phyloP scores from a whole-genome alignment of 2,113 vertebrate genomes.

The Cebidichthys violaceus region DNA sequence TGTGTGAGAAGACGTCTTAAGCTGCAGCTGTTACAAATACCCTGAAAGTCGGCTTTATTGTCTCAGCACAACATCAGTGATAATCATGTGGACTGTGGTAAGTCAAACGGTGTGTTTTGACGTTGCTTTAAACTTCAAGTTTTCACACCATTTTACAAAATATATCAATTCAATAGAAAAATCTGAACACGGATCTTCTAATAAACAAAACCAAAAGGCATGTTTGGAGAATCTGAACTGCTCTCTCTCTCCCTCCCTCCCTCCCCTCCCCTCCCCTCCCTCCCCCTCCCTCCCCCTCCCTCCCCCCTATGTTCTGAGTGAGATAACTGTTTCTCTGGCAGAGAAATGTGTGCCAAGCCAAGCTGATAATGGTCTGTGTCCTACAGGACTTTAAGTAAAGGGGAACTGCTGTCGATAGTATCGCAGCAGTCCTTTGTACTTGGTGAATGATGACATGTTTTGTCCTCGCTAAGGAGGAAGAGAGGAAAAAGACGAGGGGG shows the following conservation, averaged over 20 bases:
- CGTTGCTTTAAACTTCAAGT: not conserved
- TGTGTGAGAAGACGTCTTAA: conserved; percentile 30
- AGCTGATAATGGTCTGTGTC: conserved; percentile 61
- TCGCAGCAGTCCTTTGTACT: conserved; percentile 47
- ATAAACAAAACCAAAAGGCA: not conserved
- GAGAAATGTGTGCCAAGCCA: conserved; percentile 51
- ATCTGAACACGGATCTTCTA: not conserved
- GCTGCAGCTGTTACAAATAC: conserved; percentile 25
- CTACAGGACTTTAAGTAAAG: conserved; percentile 64
- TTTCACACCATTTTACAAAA: not conserved
- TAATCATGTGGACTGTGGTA: not conserved
- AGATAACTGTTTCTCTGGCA: conserved; percentile 52
- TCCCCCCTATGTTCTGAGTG: conserved; percentile 32
- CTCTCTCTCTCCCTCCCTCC: not conserved
- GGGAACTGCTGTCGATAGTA: conserved; percentile 47
- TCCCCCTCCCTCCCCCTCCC: conserved; percentile 20
- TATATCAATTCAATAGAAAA: not conserved
- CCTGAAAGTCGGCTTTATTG: conserved; percentile 26
- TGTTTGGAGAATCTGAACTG: not conserved
- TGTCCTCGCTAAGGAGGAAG: conserved; percentile 44
- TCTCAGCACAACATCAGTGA: conserved; percentile 24
- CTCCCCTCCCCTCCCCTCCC: not conserved
- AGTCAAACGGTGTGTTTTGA: conserved; percentile 18
- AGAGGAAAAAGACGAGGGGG: conserved; percentile 5
- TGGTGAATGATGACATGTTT: conserved; percentile 51